Percentiles rank a stretch among this genome's conserved stretches.
Conservation (phyloP, 2,888 invertebrate species). For the Protodeltote pygarga region DNA sequence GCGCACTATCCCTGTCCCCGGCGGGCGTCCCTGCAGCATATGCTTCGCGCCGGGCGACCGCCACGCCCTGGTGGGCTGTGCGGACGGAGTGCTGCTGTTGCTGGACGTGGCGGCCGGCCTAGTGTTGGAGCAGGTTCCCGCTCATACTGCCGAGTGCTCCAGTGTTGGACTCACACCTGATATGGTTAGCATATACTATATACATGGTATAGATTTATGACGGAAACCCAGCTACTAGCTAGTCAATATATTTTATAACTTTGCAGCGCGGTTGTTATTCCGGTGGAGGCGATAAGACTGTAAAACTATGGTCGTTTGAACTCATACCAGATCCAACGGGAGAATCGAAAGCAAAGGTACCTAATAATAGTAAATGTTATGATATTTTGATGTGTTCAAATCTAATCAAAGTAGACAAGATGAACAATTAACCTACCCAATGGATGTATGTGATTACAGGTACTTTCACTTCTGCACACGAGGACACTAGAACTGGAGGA, state of each 20-base stretch:
- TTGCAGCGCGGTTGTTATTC: conserved; percentile 92
- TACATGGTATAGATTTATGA: neutral
- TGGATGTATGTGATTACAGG: conserved; percentile 72
- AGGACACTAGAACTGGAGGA: conserved; percentile 96
- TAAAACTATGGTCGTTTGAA: conserved; percentile 98
- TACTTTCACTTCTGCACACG: conserved; percentile 92
- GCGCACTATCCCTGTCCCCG: conserved; percentile 88
- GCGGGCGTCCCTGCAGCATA: conserved; percentile 90
- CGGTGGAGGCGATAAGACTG: conserved; percentile 95
- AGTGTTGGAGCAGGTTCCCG: conserved; percentile 93
- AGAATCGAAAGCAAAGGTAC: conserved; percentile 88
- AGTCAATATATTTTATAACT: neutral
- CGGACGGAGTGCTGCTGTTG: conserved; percentile 93
- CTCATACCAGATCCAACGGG: conserved; percentile 90
- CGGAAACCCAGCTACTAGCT: neutral
- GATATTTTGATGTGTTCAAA: too few species aligned
- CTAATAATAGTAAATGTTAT: too few species aligned
- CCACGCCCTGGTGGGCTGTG: conserved; percentile 95
- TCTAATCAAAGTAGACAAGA: too few species aligned
- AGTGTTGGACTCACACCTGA: conserved; percentile 93
- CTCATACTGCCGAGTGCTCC: conserved; percentile 94
- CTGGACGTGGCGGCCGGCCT: conserved; percentile 94
- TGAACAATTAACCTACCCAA: too few species aligned
- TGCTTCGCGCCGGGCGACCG: conserved; percentile 96
- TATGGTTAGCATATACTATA: conserved; percentile 82